Evolutionary conservation across 37 sponge, comb jelly and placozoan genomes (phyloP), one percentile per base, ranked within the genome.

Genomic region (Cladorhizidae sp.): DNA sequence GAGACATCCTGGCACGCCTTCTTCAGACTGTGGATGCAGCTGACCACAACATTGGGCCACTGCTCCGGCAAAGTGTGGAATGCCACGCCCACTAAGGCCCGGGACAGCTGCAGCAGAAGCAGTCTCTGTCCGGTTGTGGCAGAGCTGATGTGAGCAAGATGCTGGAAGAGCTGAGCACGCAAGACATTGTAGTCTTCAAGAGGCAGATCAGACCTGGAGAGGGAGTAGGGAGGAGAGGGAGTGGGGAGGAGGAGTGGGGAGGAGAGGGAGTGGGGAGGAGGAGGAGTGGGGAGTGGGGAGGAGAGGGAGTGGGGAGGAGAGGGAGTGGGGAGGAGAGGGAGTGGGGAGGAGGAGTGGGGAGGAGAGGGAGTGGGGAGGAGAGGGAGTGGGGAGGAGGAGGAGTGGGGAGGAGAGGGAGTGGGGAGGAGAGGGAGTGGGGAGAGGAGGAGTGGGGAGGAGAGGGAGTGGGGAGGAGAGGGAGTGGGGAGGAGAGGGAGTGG

Each of bases 11-110:
- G 79, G 63, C 75, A 41, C 11, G 84, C 68, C 15, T 36, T 64
- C 43, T 80, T 57, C 43, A 89, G 63, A 36, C 67, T 87, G 22
- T 86, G 84, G 0, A 92, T 70, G 15, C 79, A 78, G 63, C 81
- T 84, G 57, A 79, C 83, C 2, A 92, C 68, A 42, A 84, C 56
- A 37, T 92, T 86, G 18, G 92, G 92, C 92, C 92, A 92, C 25
- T 72, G 51, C 9, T 86, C 79, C 22, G 92, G 92, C 57, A 87
- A 74, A 1, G 88, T 82, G 33, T 83, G 54, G 28, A 92, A 83
- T 22, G 78, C 84, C 45, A 86, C 80, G 43, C 36, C 80, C 63
- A 80, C 84, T 68, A 92, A 49, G 26, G 77, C 76, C 11, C 87
- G 75, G 75, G 85, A 92, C 22, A 92, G 85, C 61, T 74, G 80